Conservation (phyloP, 2,113 vertebrate species). For the Pitta sordida region DNA sequence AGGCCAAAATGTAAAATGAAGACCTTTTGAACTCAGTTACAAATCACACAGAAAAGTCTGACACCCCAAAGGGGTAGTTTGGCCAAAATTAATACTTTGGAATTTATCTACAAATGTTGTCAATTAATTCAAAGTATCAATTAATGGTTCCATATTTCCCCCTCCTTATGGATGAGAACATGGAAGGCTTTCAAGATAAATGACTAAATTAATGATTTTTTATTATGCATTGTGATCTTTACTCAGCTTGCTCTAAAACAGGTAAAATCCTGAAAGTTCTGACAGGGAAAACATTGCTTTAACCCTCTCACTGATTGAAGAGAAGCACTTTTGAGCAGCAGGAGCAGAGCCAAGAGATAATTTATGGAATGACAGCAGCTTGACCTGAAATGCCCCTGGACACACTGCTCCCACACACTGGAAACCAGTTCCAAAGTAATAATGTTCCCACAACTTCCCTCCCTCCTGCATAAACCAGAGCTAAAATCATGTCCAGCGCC, state of each 20-base stretch:
- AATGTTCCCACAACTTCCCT: neutral
- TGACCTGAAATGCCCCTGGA: neutral
- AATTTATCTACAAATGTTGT: neutral
- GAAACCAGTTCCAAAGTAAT: neutral
- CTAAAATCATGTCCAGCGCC: neutral
- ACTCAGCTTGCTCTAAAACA: neutral
- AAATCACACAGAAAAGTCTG: neutral
- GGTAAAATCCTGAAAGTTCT: neutral
- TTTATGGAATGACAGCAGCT: neutral
- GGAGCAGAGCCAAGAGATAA: neutral
- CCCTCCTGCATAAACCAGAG: neutral
- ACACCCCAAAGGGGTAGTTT: neutral
- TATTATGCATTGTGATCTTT: neutral
- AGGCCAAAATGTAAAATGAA: neutral
- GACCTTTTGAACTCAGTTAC: neutral
- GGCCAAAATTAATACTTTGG: neutral
- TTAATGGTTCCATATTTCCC: neutral
- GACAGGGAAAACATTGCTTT: neutral
- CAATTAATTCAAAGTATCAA: neutral
- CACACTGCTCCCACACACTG: accelerated
- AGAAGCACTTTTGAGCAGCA: neutral
- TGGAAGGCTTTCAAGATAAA: neutral
- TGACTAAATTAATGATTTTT: neutral
- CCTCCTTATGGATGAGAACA: neutral
- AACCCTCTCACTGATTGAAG: neutral